Evolutionary conservation across 2,888 invertebrate genomes (phyloP), one percentile per base, ranked within the genome.

Genomic region (Agriotes lineatus): DNA sequence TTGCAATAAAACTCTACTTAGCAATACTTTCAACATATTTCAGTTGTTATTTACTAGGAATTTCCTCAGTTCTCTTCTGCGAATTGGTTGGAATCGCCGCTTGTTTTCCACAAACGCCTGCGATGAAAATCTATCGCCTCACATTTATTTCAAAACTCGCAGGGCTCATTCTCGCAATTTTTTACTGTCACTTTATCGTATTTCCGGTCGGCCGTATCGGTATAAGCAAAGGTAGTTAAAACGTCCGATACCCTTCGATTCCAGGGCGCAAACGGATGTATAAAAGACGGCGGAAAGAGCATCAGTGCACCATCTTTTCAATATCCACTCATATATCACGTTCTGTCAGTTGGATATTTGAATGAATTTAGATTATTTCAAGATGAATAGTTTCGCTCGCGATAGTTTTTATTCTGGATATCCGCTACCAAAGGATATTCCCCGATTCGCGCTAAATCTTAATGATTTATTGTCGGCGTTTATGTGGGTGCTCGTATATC

Each of bases 351-450:
- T 72, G 73, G 76, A 78, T 77, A 78, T 80, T 79, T 79, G 76
- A 79, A 79, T 78, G 77, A 77, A 79, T 79, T 81, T 79, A 74
- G 78, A 79, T 80, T 79, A 80, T 77, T 78, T 76, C 75, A 71
- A 77, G 76, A 75, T 77, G 78, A 77, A 77, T 76, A 73, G 76
- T 72, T 70, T 67, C 62, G 65, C 50, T 57, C 44, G 57, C 42
- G 50, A 50, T 66, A 60, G 69, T 69, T 69, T 69, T 66, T 66
- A 61, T 69, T 61, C 62, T 58, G 30, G 45, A 68, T 63, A 63
- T 67, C 56, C 63, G 63, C 52, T 62, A 58, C 44, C 56, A 25
- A 56, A 65, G 42, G 60, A 69, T 67, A 67, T 67, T 71, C 66
- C 63, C 48, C 71, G 67, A 25, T 62, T 58, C 50, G 68, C 67